Conservation (phyloP, 1,140 invertebrate species). For the Myzus persicae region DNA sequence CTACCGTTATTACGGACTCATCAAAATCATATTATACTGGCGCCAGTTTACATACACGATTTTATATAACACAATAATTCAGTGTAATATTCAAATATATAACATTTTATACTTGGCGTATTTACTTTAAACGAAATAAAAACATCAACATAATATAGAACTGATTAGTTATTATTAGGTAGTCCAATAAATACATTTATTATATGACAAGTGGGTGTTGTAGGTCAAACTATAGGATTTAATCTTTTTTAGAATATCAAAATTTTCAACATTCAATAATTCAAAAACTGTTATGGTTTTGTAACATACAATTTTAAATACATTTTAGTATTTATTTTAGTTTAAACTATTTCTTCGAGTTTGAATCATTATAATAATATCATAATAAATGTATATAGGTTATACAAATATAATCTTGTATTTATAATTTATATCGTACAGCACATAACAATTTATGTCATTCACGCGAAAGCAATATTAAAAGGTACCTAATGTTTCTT, state of each 20-base stretch:
- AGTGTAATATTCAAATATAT: not conserved
- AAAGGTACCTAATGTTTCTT: not conserved
- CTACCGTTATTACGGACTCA: not conserved
- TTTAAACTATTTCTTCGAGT: not conserved
- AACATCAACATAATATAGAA: not conserved
- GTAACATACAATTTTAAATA: not conserved
- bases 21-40: not conserved
- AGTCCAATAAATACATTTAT: not conserved
- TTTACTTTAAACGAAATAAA: not conserved
- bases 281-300: not conserved
- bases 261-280: not conserved
- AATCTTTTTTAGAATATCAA: not conserved
- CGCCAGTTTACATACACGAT: not conserved
- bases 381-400: not conserved
- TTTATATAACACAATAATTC: not conserved
- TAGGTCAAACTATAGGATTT: no score
- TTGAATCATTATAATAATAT: not conserved
- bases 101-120: not conserved
- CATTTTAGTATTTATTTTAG: not conserved
- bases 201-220: not conserved
- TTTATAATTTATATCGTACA: conserved; percentile 5
- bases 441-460: not conserved
- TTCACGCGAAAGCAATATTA: not conserved
- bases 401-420: not conserved
- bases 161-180: not conserved